Evolutionary conservation across 2,888 invertebrate species (phyloP), one percentile per base, ranked within the genome.

Genomic region (Criorhina ranunculi): DNA sequence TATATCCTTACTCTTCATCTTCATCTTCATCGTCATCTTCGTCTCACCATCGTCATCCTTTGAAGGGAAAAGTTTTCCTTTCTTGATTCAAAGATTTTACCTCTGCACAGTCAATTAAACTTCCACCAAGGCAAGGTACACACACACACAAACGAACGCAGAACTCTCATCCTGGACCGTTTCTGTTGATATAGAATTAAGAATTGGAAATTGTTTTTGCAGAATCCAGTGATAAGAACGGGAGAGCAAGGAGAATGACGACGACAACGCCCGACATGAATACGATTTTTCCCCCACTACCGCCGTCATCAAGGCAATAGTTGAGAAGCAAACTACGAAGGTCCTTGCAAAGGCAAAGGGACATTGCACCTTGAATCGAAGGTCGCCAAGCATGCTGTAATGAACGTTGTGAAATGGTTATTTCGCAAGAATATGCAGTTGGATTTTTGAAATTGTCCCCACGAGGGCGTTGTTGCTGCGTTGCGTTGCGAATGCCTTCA

Each of bases 271-370:
- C 67, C 62, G 35, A 15, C 24, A 37, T 15, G 15, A 53, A 37
- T 42, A 42, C 42, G 11, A 59, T 59, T 15, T 24, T 29, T 15
- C 24, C n/a, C 12, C 46, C n/a, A n/a, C 35, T 24, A 5, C 35
- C n/a, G n/a, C 8, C 17, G 5, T n/a, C n/a, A n/a, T n/a, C n/a
- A 49, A 35, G 12, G 60, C 42, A 17, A 78, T 81, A 64, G 76
- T 70, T 70, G 33, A 49, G 37, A 12, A 66, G 42, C 55, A 64
- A 62, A 42, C 51, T 64, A 19, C n/a, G 88, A 89, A 89, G 89
- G 89, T 90, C 90, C 88, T 89, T 90, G 86, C 90, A 89, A 89
- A 90, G 89, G 89, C 89, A 90, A 89, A 89, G 89, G 89, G 90
- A 88, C 89, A 90, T 89, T 89, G 89, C 89, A 88, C 90, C 88